Conservation (phyloP, 2,888 invertebrate genomes). For the Erpobdella octoculata region DNA sequence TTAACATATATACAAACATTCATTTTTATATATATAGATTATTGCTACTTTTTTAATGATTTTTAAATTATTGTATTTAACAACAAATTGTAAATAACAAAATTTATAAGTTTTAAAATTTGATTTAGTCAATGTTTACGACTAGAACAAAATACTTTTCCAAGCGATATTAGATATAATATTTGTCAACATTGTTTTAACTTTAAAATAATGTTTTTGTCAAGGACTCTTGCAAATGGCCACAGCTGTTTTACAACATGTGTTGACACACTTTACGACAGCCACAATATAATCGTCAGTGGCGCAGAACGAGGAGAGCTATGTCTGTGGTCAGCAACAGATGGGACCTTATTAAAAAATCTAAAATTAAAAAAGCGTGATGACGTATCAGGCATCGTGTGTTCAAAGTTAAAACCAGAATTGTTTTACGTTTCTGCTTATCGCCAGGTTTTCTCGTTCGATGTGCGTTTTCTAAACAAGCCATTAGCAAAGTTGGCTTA, state of each 20-base stretch:
- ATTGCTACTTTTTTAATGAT: neutral
- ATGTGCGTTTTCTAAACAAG: slow-evolving; percentile 39
- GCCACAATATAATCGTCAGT: slow-evolving; percentile 5
- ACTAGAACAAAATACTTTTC: neutral
- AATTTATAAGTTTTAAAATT: neutral
- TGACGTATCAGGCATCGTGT: slow-evolving; percentile 40
- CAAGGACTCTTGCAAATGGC: slow-evolving; percentile 9
- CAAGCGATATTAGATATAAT: neutral
- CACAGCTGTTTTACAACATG: neutral
- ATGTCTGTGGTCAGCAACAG: slow-evolving; percentile 22
- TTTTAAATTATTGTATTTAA: neutral
- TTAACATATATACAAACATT: too few relatives aligned
- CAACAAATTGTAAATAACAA: neutral
- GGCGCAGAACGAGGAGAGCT: slow-evolving; percentile 16
- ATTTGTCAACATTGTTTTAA: neutral
- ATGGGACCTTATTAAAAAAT: slow-evolving; percentile 18
- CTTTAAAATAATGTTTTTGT: slow-evolving; percentile 9
- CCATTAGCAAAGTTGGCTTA: slow-evolving; percentile 40
- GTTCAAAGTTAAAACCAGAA: slow-evolving; percentile 42
- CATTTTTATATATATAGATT: too few relatives aligned
- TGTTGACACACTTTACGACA: neutral
- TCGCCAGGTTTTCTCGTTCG: slow-evolving; percentile 41
- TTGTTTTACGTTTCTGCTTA: slow-evolving; percentile 44
- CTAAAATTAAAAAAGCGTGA: slow-evolving; percentile 34
- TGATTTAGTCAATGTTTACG: neutral